phyloP scores from a whole-genome alignment of 2,797 vertebrate species.

The Perodicticus potto region DNA sequence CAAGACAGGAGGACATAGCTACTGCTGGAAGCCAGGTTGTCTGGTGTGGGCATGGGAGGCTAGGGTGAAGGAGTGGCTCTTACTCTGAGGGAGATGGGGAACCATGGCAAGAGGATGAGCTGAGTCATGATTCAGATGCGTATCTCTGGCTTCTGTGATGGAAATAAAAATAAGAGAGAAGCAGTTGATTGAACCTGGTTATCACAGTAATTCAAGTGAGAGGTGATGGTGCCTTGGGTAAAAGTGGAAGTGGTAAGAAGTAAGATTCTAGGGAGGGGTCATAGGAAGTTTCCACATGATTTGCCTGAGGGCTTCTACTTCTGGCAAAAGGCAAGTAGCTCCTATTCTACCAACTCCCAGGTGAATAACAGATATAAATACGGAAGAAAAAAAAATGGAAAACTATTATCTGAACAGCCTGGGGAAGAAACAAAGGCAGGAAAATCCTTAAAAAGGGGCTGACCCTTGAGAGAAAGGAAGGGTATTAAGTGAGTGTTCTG shows the following conservation, averaged over 20 bases:
- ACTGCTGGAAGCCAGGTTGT: neutral
- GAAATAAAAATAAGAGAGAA: neutral
- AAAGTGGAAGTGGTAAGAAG: neutral
- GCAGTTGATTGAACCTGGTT: neutral
- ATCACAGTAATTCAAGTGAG: neutral
- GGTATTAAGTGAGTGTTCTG: neutral
- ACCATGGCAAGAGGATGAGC: neutral
- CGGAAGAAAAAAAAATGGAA: neutral
- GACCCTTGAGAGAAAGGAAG: neutral
- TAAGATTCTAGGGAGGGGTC: neutral
- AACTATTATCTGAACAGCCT: neutral
- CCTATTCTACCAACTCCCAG: neutral
- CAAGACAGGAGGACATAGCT: neutral
- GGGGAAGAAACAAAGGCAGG: neutral
- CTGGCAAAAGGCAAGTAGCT: neutral
- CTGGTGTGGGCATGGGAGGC: too few species aligned
- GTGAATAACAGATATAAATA: neutral
- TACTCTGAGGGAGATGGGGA: neutral
- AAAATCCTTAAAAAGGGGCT: neutral
- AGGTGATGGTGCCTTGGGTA: neutral
- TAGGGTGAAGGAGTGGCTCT: neutral
- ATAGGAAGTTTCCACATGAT: neutral
- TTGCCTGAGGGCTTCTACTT: neutral
- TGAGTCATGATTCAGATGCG: neutral
- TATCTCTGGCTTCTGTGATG: neutral